Evolutionary conservation across 2,113 vertebrate species (phyloP), one percentile per base, ranked within the genome.

Genomic region (Euleptes europaea): DNA sequence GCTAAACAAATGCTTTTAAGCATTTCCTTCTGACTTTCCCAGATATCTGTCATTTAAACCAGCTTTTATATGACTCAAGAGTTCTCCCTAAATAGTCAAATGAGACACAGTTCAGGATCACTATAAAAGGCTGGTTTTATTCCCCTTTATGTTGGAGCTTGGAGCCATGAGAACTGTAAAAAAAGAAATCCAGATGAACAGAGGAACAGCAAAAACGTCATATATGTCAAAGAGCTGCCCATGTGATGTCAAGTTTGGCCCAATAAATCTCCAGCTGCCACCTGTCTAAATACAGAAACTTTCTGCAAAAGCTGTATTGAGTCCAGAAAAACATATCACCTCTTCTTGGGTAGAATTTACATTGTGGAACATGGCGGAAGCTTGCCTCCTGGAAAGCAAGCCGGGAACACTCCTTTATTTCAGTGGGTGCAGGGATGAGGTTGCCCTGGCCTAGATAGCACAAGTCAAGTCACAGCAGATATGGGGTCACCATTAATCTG

Each of bases 131-230:
- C 66, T 84, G 88, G 83, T 86, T 83, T 88, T 88, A 84, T 60
- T 82, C 88, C 92, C 94, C 72, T 87, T 93, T 94, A 79, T 40
- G 83, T 89, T 89, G 86, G 91, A 90, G 88, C 81, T 93, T 80
- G 12, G 28, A 72, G 93, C 79, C 71, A 89, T 84, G 83, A 72
- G 76, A 91, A 89, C 88, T 88, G 83, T 35, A 82, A 28, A 28
- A 78, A 82, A 93, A 92, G 87, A 86, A 86, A 92, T 75, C 86
- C 83, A 95, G 92, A 92, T 57, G 92, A 93, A 79, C 86, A 94
- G 91, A 93, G 88, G 83, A 80, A 90, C 72, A 73, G 67, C 78
- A 91, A 79, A 90, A 89, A 88, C 35, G 84, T 84, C 28, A 74
- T 4, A 70, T 54, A 84, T 51, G 6, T n/a, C 15, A 60, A 69